Conservation (phyloP, 2,797 vertebrate species). For the Mormyrus hasselquistii region DNA sequence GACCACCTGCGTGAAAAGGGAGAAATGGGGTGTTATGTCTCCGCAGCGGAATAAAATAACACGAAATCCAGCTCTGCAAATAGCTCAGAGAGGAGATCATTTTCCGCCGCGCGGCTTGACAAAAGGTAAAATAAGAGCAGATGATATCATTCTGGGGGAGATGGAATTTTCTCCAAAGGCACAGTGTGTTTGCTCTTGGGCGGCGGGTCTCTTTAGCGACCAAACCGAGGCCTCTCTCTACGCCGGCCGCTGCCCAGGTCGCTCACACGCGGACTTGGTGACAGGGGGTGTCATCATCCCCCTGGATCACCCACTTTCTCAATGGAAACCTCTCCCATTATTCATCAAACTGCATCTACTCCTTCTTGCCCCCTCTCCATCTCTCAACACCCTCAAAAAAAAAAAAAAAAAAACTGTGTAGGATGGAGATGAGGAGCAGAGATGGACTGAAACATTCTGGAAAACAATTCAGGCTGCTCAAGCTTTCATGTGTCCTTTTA, state of each 20-base stretch:
- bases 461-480: neutral
- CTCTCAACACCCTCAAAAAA: neutral
- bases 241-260: neutral
- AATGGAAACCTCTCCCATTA: slow-evolving; percentile 17
- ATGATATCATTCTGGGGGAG: slow-evolving; percentile 58
- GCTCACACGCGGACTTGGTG: neutral
- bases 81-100: slow-evolving; percentile 82
- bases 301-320: slow-evolving; percentile 15
- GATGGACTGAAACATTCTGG: neutral
- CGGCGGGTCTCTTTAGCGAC: slow-evolving; percentile 36
- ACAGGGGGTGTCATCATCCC: slow-evolving; percentile 19
- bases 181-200: slow-evolving; percentile 17
- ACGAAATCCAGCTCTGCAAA: slow-evolving; percentile 83
- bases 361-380: neutral
- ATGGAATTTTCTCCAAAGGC: slow-evolving; percentile 36
- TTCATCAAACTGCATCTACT: neutral
- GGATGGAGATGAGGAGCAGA: neutral
- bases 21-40: slow-evolving; percentile 80
- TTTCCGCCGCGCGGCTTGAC: slow-evolving; percentile 66
- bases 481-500: neutral
- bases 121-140: slow-evolving; percentile 77
- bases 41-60: slow-evolving; percentile 82
- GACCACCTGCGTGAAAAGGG: slow-evolving; percentile 82
- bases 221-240: neutral
- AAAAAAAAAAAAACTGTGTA: neutral